phyloP scores from a whole-genome alignment of 2,113 vertebrate genomes.

The Poeciliopsis prolifica region DNA sequence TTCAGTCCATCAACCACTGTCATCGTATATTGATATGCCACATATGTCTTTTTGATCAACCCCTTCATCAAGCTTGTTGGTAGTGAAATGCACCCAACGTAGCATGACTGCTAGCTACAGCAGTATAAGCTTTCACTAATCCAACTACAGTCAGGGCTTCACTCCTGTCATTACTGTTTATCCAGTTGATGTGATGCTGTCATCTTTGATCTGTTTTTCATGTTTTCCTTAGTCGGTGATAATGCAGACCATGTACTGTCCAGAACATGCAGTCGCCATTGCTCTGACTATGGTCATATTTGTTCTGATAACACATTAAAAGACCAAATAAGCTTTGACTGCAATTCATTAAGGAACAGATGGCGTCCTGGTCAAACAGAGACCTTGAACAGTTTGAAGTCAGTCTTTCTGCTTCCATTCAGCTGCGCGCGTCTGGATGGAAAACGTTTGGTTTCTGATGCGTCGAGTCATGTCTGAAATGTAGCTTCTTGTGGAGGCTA shows the following conservation, averaged over 20 bases:
- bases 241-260: too few species aligned
- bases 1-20: not conserved
- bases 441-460: too few species aligned
- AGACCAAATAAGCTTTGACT: too few species aligned
- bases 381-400: too few species aligned
- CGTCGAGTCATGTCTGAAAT: too few species aligned
- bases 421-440: too few species aligned
- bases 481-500: too few species aligned
- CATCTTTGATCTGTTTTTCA: not conserved
- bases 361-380: too few species aligned
- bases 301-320: not conserved
- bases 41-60: too few species aligned
- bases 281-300: not conserved
- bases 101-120: not conserved
- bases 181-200: not conserved
- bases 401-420: too few species aligned
- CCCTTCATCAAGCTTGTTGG: not conserved
- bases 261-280: not conserved
- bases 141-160: not conserved
- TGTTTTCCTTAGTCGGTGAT: not conserved
- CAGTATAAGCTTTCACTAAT: not conserved
- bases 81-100: not conserved
- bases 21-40: too few species aligned
- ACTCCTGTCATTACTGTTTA: not conserved
- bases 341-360: too few species aligned